Evolutionary conservation across 2,797 vertebrate species (phyloP).

Genomic region (Danio aesculapii): DNA sequence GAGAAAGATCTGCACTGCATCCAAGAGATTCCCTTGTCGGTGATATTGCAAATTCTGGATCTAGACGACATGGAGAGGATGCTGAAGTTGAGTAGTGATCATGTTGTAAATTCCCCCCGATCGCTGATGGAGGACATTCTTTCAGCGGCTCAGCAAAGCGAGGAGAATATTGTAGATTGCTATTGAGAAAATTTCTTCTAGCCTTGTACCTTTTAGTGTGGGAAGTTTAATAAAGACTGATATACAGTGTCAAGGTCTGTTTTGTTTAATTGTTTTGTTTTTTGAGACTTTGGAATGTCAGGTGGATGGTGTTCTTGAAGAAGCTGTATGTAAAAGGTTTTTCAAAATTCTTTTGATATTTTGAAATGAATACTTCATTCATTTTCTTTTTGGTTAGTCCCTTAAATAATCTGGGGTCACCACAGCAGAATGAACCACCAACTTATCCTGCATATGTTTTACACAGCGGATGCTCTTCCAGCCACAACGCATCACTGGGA

Average conservation of each 20-base stretch:
- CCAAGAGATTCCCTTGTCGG: constrained; percentile 36
- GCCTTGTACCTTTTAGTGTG: neutral
- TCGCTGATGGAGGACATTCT: constrained; percentile 85
- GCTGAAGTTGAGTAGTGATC: constrained; percentile 77
- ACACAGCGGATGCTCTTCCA: no score
- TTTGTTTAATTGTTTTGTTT: neutral
- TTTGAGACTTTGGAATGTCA: neutral
- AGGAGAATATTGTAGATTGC: constrained; percentile 82
- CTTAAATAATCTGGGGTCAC: no score
- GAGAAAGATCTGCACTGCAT: neutral
- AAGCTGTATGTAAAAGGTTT: no score
- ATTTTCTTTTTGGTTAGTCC: no score
- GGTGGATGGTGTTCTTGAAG: no score
- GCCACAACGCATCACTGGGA: no score
- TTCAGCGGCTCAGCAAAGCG: constrained; percentile 66
- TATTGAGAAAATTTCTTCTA: constrained; percentile 69
- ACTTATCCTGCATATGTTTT: no score
- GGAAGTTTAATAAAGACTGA: neutral
- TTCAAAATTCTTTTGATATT: no score
- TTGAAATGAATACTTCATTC: no score
- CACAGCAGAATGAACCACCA: no score
- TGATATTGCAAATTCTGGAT: constrained; percentile 67
- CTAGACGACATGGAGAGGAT: constrained; percentile 69
- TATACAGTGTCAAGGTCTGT: neutral
- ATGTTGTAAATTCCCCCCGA: constrained; percentile 77